These are phyloP conservation scores for Drosophila mauritiana DNA, from an alignment of 1,140 invertebrate genomes.

Conservation along the genomic window DNA sequence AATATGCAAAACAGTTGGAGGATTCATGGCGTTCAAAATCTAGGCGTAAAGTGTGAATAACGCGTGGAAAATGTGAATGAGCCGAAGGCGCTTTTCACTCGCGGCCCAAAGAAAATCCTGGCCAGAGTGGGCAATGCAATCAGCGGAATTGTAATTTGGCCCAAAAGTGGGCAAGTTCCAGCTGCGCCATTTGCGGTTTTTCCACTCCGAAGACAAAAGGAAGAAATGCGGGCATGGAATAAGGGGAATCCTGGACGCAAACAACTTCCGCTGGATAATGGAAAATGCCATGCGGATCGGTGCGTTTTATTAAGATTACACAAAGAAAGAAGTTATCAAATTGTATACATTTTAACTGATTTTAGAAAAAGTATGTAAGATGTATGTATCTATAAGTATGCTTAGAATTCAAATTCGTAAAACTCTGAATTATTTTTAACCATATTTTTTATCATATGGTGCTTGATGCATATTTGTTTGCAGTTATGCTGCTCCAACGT, in stretches of 20 bases:
- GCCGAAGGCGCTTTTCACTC: conserved; percentile 67
- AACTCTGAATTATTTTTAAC: no score
- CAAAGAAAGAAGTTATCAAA: neutral
- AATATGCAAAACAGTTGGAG: conserved; percentile 80
- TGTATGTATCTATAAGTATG: no score
- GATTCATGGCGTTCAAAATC: conserved; percentile 79
- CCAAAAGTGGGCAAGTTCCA: conserved; percentile 63
- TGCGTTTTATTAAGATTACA: neutral
- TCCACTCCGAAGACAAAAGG: conserved; percentile 26
- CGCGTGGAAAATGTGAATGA: conserved; percentile 80
- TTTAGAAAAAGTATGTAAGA: neutral
- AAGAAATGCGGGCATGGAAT: conserved; percentile 5
- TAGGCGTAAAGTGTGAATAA: conserved; percentile 82
- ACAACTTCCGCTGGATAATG: conserved; percentile 77
- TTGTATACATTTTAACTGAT: neutral
- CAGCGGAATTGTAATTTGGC: conserved; percentile 83
- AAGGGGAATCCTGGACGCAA: conserved; percentile 54
- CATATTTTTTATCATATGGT: no score
- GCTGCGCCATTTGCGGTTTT: conserved; percentile 67
- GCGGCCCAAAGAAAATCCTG: conserved; percentile 11
- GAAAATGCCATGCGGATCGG: conserved; percentile 48
- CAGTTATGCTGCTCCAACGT: no score
- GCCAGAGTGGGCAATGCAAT: conserved; percentile 62
- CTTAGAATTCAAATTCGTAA: no score
- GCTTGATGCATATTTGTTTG: neutral